Evolutionary conservation across 2,113 vertebrate genomes (phyloP).

Genomic region (Parotia lawesii): DNA sequence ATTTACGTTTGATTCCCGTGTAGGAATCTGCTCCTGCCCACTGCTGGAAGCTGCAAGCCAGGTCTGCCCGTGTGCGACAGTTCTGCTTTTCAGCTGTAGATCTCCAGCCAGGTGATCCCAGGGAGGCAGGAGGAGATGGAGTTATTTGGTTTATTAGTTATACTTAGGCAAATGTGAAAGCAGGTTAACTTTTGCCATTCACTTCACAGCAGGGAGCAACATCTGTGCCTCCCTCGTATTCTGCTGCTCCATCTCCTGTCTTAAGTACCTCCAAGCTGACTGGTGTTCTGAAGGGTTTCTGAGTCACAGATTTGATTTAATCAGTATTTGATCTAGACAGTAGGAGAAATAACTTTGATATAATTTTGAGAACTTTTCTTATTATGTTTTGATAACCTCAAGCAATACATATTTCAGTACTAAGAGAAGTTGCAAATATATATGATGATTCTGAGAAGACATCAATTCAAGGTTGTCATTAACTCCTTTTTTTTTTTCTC

Average conservation of each 20-base stretch:
- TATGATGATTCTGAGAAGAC: not conserved
- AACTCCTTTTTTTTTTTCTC: not conserved
- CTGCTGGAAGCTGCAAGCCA: not conserved
- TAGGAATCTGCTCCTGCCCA: not conserved
- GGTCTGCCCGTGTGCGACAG: not conserved
- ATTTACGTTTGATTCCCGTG: fast-evolving
- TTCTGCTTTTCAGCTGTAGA: not conserved
- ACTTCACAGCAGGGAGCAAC: not conserved
- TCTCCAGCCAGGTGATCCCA: not conserved
- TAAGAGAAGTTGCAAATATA: not conserved
- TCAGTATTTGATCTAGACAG: not conserved
- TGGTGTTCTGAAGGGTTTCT: not conserved
- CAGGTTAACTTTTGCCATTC: not conserved
- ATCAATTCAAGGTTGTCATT: not conserved
- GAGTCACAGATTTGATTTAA: not conserved
- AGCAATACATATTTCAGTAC: not conserved
- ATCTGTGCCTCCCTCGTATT: not conserved
- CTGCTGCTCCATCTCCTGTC: not conserved
- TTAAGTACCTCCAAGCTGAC: not conserved
- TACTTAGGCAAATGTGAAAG: not conserved
- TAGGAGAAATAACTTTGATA: not conserved
- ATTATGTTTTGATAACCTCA: not conserved
- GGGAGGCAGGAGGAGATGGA: not conserved
- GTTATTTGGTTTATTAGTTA: not conserved
- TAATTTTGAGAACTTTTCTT: not conserved